These are phyloP conservation scores for Enoplosus armatus DNA, from an alignment of 2,797 vertebrate species.

Conservation along the genomic window DNA sequence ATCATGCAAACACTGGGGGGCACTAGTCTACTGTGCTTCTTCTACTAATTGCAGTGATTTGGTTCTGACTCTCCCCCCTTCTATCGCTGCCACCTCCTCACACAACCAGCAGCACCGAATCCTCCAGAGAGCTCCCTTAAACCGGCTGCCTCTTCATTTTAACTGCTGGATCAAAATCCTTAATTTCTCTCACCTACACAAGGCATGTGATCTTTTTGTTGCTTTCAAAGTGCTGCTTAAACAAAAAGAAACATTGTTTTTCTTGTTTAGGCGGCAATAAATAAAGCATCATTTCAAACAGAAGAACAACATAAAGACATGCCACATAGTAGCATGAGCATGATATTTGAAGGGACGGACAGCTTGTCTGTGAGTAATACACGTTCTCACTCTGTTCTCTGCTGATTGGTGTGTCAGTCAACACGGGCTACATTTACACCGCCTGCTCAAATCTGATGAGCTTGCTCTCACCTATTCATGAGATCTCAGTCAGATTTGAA, in stretches of 20 bases:
- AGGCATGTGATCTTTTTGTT: slow-evolving; percentile 33
- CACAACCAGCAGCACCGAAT: slow-evolving; percentile 58
- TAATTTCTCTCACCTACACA: slow-evolving; percentile 45
- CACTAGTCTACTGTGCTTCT: slow-evolving; percentile 76
- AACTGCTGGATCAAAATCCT: slow-evolving; percentile 63
- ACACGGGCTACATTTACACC: slow-evolving; percentile 62
- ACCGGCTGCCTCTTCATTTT: slow-evolving; percentile 55
- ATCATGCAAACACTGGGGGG: slow-evolving; percentile 74
- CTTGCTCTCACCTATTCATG: slow-evolving; percentile 67
- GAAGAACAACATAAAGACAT: slow-evolving; percentile 34
- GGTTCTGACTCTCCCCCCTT: slow-evolving; percentile 41
- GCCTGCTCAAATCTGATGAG: slow-evolving; percentile 75
- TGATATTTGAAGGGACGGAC: slow-evolving; percentile 28
- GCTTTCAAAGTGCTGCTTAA: slow-evolving; percentile 29
- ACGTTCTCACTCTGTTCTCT: slow-evolving; percentile 55
- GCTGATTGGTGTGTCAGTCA: slow-evolving; percentile 71
- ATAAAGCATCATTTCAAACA: slow-evolving; percentile 34
- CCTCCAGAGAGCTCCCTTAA: slow-evolving; percentile 63
- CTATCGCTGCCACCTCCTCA: slow-evolving; percentile 46
- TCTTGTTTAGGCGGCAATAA: slow-evolving; percentile 21
- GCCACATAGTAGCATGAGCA: slow-evolving; percentile 2
- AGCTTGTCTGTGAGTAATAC: slow-evolving; percentile 29
- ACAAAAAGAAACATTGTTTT: slow-evolving; percentile 10
- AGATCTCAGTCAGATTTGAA: slow-evolving; percentile 68
- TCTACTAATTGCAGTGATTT: slow-evolving; percentile 73